Evolutionary conservation across 2,888 invertebrate genomes (phyloP), one percentile per base, ranked within the genome.

Genomic region (Eupithecia vulgata): DNA sequence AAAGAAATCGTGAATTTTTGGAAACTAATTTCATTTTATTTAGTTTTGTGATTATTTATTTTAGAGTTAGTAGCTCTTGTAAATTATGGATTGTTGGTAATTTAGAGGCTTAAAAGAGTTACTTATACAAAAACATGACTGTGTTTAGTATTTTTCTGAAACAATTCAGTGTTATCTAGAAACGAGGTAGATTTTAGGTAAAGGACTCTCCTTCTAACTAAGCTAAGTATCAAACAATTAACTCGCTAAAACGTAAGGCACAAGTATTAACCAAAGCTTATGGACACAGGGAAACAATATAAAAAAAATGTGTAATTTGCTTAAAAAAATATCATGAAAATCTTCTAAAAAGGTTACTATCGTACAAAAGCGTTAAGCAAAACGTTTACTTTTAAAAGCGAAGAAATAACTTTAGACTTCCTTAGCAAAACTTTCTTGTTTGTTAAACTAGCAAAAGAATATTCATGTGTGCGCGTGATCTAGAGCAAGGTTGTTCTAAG

Each of bases 381-480:
- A 45, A 7, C 7, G 8, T 52, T 52, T n/a, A 21, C 4, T 52
- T 52, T 10, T 21, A 21, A 52, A 21, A 48, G 2, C n/a, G 48
- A 48, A 52, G 10, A 52, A 52, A 52, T n/a, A 21, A 52, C 21
- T n/a, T 52, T 21, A 8, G 21, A 1, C 21, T 21, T 52, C 21
- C 48, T n/a, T 45, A 0, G 48, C 48, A 21, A 52, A 52, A 21
- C 48, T 52, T 21, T 37, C 12, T 21, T 37, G 37, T 37, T 37
- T 64, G 17, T 37, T 64, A 34, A 64, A 35, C 34, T 17, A n/a
- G n/a, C 8, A 35, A 37, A n/a, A 1, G 34, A 30, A 35, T 64
- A n/a, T 35, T 35, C 35, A 34, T 57, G 35, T 35, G 57, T 66
- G 70, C 66, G 67, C 40, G 64, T 65, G 64, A 66, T 71, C 35